Percentiles rank a stretch among this genome's conserved stretches.
These are phyloP conservation scores for Setophaga kirtlandii DNA, from an alignment of 2,113 vertebrate genomes.

Conservation along the genomic window DNA sequence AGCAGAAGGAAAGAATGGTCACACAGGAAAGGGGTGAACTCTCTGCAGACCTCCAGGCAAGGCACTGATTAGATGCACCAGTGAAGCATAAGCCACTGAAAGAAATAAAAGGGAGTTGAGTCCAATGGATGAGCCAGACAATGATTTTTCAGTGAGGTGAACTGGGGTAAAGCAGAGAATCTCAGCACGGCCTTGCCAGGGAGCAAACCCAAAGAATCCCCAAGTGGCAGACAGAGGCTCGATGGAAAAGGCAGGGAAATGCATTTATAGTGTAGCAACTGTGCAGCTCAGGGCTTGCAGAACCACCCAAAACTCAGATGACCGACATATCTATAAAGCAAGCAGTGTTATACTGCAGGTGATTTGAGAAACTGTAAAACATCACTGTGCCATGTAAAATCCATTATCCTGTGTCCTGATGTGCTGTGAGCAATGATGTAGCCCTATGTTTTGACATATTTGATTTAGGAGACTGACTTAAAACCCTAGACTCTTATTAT, in stretches of 20 bases:
- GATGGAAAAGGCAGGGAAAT: not conserved
- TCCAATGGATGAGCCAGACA: constrained; percentile 1
- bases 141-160: not conserved
- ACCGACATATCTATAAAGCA: not conserved
- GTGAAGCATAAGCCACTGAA: not conserved
- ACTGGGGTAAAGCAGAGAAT: not conserved
- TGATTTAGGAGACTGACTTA: not conserved
- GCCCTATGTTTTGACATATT: not conserved
- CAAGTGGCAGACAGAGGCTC: not conserved
- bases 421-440: not conserved
- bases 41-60: constrained; percentile 14
- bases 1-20: not conserved
- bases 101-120: not conserved
- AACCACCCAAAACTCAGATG: not conserved
- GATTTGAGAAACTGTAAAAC: not conserved
- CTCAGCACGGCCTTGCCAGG: not conserved
- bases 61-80: not conserved
- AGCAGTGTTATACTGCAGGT: not conserved
- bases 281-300: not conserved
- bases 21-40: not conserved
- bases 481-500: not conserved
- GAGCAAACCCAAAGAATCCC: not conserved
- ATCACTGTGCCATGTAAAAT: not conserved
- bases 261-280: not conserved
- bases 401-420: not conserved